Evolutionary conservation across 2,888 invertebrate species (phyloP).

Genomic region (Drosophila imparisetae): DNA sequence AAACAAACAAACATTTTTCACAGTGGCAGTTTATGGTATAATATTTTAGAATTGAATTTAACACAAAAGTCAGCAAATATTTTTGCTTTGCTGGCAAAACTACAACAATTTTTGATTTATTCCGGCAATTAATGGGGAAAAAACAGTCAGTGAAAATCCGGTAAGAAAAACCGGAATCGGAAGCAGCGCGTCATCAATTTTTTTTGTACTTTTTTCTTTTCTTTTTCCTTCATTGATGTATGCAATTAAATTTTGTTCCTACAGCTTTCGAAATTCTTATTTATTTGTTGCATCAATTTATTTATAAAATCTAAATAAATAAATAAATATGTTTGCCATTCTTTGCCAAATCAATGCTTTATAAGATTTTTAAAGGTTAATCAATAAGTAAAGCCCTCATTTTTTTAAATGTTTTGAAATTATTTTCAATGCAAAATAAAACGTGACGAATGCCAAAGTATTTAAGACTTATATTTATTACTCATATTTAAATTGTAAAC

Average conservation of each 20-base stretch:
- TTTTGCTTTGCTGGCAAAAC: constrained; percentile 28
- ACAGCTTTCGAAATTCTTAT: background rate
- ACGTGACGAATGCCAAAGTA: background rate
- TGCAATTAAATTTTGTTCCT: constrained; percentile 24
- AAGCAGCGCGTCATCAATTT: constrained; percentile 43
- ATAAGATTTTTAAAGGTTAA: background rate
- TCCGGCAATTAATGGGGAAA: constrained; percentile 41
- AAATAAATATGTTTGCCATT: too few relatives aligned
- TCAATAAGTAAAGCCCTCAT: background rate
- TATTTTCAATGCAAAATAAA: background rate
- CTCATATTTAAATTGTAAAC: background rate
- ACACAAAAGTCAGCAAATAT: constrained; percentile 9
- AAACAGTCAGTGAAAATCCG: constrained; percentile 24
- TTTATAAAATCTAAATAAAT: too few relatives aligned
- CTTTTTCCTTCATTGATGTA: constrained; percentile 48
- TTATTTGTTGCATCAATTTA: background rate
- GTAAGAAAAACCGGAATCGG: constrained; percentile 51
- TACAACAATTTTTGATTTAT: constrained; percentile 49
- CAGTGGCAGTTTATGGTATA: background rate
- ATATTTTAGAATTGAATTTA: background rate
- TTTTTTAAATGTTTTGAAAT: background rate
- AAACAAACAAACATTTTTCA: background rate
- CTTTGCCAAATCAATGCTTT: too few relatives aligned
- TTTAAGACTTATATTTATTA: background rate
- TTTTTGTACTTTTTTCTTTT: background rate